Base-by-base conservation (phyloP, 1,140 invertebrate genomes). In the Colletes latitarsis region DNA sequence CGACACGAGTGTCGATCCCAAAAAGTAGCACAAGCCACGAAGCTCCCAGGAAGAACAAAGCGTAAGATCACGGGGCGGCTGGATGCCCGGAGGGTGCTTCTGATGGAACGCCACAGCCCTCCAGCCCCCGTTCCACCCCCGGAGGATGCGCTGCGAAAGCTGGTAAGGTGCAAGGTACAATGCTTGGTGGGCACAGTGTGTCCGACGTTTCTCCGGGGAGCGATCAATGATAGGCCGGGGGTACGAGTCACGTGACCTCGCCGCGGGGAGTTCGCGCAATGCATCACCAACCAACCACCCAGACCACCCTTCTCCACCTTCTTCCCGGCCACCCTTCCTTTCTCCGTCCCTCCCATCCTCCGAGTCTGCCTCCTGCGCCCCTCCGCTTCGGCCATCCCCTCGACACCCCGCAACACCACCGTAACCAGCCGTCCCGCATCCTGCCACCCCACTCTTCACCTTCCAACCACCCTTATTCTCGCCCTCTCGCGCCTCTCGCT, bases 261-360 rank as follows among this genome's bases (percentile, higher is more conserved):
- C 90, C 89, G 90, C 90, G 91, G 90, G 92, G 91, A 92, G 92
- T 92, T 92, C 92, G 92, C 92, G 92, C 92, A 92, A 93, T 93
- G 92, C 92, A 93, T 93, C 92, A 92, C 91, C 91, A 93, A 91
- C 92, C 91, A 91, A 90, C 88, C 90, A 90, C 86, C 86, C 90
- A 85, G 82, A 75, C 88, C 84, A 83, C 77, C 90, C 83, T 84
- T 60, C 64, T 75, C 69, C 75, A 63, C 64, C 67, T 71, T 75
- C 41, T 73, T 71, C n/a, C 76, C 72, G 58, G 58, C 82, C 58
- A 55, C 72, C 62, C 57, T 67, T 78, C 73, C 60, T 60, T 71
- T 71, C 30, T 30, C 57, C 73, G 49, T 58, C 68, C 78, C 76
- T 66, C 64, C 74, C 68, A 64, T 58, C 82, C 78, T 70, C 69